Conservation (phyloP, 2,797 vertebrate species). For the Sparus aurata region DNA sequence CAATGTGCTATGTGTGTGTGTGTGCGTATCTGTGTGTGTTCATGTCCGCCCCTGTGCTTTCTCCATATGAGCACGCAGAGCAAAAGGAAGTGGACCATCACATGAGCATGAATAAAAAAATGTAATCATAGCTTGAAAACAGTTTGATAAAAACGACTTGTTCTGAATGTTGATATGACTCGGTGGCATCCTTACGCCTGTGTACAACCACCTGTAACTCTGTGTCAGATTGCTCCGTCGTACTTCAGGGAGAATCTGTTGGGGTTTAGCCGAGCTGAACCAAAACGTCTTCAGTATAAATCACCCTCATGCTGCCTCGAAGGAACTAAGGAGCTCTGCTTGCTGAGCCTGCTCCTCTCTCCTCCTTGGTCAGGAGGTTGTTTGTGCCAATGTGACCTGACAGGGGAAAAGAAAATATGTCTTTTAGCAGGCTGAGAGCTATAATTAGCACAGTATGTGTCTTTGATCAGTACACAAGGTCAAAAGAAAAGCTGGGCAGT, state of each 20-base stretch:
- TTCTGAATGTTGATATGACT: conserved; percentile 21
- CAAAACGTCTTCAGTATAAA: conserved; percentile 48
- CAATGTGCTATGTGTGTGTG: conserved; percentile 11
- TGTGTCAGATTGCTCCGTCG: conserved; percentile 35
- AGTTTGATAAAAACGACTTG: conserved; percentile 39
- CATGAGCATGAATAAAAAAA: conserved; percentile 17
- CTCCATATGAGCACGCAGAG: conserved; percentile 28
- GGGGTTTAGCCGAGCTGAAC: conserved; percentile 40
- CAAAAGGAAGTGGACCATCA: conserved; percentile 22
- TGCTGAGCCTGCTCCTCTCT: conserved; percentile 23
- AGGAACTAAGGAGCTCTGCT: conserved; percentile 32
- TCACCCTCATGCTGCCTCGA: conserved; percentile 42
- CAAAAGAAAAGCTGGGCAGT: conserved; percentile 44
- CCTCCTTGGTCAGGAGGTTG: conserved; percentile 43
- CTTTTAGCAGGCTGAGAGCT: conserved; percentile 60
- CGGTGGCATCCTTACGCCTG: conserved; percentile 1
- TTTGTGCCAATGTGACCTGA: conserved; percentile 67
- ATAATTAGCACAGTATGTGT: conserved; percentile 74
- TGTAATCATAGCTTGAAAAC: conserved; percentile 29
- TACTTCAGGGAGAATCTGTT: conserved; percentile 42
- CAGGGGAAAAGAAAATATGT: conserved; percentile 48
- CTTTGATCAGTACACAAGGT: conserved; percentile 68
- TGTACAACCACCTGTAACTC: conserved; percentile 45
- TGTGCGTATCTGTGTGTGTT: conserved; percentile 8
- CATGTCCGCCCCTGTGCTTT: conserved; percentile 1